phyloP scores from a whole-genome alignment of 1,140 invertebrate genomes.

The Bursaphelenchus mucronatus region DNA sequence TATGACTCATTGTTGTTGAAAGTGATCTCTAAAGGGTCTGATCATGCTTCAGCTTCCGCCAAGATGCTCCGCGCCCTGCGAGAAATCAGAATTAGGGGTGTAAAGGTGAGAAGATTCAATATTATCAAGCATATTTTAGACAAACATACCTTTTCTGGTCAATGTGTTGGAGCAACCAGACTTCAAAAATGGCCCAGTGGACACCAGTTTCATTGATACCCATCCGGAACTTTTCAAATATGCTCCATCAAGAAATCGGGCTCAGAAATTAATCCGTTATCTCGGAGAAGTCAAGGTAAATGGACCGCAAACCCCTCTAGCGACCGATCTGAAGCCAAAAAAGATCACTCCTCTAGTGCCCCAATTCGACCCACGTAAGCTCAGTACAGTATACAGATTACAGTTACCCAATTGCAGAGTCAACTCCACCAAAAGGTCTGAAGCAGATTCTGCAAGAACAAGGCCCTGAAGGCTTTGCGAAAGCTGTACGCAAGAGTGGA shows the following conservation, averaged over 20 bases:
- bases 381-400: background rate
- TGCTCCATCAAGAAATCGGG: conserved; percentile 79
- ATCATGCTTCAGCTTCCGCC: conserved; percentile 79
- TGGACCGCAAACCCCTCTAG: conserved; percentile 85
- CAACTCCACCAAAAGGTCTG: conserved; percentile 76
- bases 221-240: conserved; percentile 92
- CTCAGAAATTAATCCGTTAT: conserved; percentile 91
- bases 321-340: conserved; percentile 79
- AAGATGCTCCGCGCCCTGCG: conserved; percentile 92
- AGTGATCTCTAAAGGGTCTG: conserved; percentile 86
- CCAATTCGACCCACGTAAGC: conserved; percentile 64
- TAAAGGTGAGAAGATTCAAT: conserved; percentile 67
- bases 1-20: conserved; percentile 97
- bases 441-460: conserved; percentile 76
- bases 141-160: conserved; percentile 94
- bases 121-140: conserved; percentile 64
- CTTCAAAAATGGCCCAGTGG: conserved; percentile 84
- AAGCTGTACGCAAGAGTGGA: conserved; percentile 80
- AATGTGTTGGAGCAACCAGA: conserved; percentile 96
- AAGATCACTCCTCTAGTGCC: conserved; percentile 80
- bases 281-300: conserved; percentile 87
- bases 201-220: conserved; percentile 97
- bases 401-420: conserved; percentile 50
- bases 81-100: conserved; percentile 92
- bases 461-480: conserved; percentile 89